These are phyloP conservation scores for Cyphomyrmex costatus DNA, from an alignment of 1,140 invertebrate genomes.

Conservation along the genomic window DNA sequence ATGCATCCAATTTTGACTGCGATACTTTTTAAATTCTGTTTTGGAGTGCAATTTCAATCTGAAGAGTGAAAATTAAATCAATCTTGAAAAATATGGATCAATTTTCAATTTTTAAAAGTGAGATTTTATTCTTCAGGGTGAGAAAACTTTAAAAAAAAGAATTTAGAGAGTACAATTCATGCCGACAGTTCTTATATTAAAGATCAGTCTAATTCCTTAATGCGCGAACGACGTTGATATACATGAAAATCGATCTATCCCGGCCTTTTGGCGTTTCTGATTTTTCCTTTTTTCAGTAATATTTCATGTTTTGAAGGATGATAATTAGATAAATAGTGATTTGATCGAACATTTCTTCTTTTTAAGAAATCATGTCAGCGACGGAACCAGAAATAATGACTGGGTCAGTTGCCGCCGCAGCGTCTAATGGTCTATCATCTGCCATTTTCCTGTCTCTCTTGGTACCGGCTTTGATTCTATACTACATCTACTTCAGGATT, in stretches of 20 bases:
- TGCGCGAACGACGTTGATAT: too few species aligned
- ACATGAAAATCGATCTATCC: background rate
- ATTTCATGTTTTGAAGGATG: background rate
- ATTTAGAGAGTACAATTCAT: too few species aligned
- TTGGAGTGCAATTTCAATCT: too few species aligned
- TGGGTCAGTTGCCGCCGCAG: conserved; percentile 80
- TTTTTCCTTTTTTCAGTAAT: background rate
- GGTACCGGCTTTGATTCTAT: conserved; percentile 90
- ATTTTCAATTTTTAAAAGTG: too few species aligned
- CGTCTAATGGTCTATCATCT: conserved; percentile 85
- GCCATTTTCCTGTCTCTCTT: conserved; percentile 90
- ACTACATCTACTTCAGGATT: conserved; percentile 91
- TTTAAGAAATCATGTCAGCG: conserved; percentile 80
- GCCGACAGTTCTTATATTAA: too few species aligned
- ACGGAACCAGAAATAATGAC: conserved; percentile 83
- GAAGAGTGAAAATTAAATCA: too few species aligned
- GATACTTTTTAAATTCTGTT: too few species aligned
- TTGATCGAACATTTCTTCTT: background rate
- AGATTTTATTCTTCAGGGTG: too few species aligned
- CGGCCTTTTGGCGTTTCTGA: background rate
- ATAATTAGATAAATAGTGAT: background rate
- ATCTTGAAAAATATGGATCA: too few species aligned
- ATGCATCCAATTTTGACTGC: too few species aligned
- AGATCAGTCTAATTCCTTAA: too few species aligned
- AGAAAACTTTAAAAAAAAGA: too few species aligned